Evolutionary conservation across 1,140 invertebrate genomes (phyloP).

Genomic region (Drosophila repleta): DNA sequence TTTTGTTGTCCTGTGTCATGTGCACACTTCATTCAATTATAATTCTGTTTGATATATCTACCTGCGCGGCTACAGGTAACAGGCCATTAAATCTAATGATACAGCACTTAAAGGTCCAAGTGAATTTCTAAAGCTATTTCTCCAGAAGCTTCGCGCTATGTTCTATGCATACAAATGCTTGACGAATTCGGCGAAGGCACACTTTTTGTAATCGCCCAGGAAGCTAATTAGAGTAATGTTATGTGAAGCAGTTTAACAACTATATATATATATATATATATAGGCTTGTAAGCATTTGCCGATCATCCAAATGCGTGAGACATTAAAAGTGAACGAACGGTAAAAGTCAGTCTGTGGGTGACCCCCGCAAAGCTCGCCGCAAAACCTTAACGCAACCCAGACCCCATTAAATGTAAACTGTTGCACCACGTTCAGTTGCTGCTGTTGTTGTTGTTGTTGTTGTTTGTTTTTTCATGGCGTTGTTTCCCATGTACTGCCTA

Average conservation of each 20-base stretch:
- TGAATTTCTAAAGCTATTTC: too few species aligned
- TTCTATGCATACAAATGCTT: conserved; percentile 1
- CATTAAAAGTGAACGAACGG: conserved; percentile 60
- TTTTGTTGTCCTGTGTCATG: too few species aligned
- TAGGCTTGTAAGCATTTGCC: conserved; percentile 17
- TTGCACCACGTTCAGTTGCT: conserved; percentile 57
- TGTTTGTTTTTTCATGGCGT: conserved; percentile 42
- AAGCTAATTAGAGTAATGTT: conserved; percentile 32
- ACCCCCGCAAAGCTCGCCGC: conserved; percentile 33
- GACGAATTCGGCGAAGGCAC: background rate
- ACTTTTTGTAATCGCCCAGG: conserved; percentile 29
- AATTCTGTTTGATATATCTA: too few species aligned
- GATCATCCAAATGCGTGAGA: conserved; percentile 44
- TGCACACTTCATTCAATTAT: too few species aligned
- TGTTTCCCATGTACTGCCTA: conserved; percentile 72
- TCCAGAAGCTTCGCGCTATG: too few species aligned
- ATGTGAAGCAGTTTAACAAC: conserved; percentile 54
- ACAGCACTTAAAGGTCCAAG: too few species aligned
- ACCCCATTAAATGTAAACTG: conserved; percentile 75
- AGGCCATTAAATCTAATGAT: too few species aligned
- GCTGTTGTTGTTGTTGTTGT: conserved; percentile 14
- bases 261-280: conserved; percentile 17
- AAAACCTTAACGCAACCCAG: conserved; percentile 41
- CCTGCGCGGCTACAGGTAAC: too few species aligned
- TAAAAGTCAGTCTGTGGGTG: conserved; percentile 49